Percentiles rank a stretch among this genome's conserved stretches.
phyloP scores from a whole-genome alignment of 2,113 vertebrate genomes.

The Eclectus roratus region DNA sequence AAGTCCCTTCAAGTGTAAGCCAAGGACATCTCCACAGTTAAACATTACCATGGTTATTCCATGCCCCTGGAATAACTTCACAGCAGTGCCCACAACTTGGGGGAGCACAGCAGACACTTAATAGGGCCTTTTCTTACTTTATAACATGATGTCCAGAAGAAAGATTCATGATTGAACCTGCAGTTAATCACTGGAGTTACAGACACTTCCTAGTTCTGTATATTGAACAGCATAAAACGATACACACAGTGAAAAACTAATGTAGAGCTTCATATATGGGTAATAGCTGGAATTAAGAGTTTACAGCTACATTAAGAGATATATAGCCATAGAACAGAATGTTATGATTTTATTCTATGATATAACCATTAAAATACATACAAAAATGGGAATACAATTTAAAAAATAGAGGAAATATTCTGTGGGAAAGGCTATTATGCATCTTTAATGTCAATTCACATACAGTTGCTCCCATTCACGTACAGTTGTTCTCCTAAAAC shows the following conservation, averaged over 20 bases:
- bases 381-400: background rate
- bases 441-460: background rate
- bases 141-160: background rate
- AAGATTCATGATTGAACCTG: background rate
- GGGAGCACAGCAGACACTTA: background rate
- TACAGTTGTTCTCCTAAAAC: background rate
- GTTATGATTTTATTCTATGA: background rate
- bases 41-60: background rate
- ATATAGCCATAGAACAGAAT: fast-evolving
- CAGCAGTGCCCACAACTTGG: background rate
- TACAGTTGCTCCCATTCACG: background rate
- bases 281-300: background rate
- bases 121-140: background rate
- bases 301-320: background rate
- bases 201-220: background rate
- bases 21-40: background rate
- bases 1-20: background rate
- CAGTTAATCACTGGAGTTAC: background rate
- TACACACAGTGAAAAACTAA: background rate
- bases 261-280: background rate
- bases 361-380: background rate
- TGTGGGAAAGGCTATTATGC: background rate
- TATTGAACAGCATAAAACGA: background rate
- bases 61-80: background rate
- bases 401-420: background rate